These are phyloP conservation scores for Sylvicola fuscatus DNA, from an alignment of 2,888 invertebrate species.

Conservation along the genomic window DNA sequence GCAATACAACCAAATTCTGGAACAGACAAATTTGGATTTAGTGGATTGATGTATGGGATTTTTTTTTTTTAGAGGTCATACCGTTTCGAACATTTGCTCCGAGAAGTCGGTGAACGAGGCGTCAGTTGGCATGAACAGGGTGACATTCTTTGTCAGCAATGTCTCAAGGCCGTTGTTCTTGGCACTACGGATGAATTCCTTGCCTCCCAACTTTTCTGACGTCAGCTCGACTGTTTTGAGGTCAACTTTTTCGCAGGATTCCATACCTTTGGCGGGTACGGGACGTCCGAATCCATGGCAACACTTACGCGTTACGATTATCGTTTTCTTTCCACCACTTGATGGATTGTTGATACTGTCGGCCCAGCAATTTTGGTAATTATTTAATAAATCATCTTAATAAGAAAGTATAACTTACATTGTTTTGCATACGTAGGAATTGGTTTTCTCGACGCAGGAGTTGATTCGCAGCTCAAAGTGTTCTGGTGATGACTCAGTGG, in stretches of 20 bases:
- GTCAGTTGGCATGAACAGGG: slow-evolving; percentile 41
- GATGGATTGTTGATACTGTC: slow-evolving; percentile 24
- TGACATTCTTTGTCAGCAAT: slow-evolving; percentile 31
- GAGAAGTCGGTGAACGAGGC: slow-evolving; percentile 34
- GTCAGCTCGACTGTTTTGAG: slow-evolving; percentile 33
- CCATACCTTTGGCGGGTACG: slow-evolving; percentile 19
- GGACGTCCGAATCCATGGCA: slow-evolving; percentile 40
- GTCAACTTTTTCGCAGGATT: slow-evolving; percentile 32
- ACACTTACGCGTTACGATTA: slow-evolving; percentile 41
- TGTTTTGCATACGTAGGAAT: slow-evolving; percentile 23
- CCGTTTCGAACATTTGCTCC: slow-evolving; percentile 30
- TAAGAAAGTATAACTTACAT: slow-evolving; percentile 17
- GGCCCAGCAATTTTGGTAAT: neutral
- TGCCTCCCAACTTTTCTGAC: slow-evolving; percentile 32
- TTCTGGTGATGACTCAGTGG: slow-evolving; percentile 11
- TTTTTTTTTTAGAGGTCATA: slow-evolving; percentile 15
- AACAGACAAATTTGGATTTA: slow-evolving; percentile 7
- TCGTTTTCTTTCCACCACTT: slow-evolving; percentile 36
- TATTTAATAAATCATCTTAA: neutral
- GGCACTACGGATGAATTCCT: slow-evolving; percentile 34
- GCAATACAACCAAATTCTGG: slow-evolving; percentile 28
- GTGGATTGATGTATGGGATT: neutral
- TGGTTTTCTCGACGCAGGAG: slow-evolving; percentile 23
- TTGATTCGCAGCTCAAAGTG: slow-evolving; percentile 21
- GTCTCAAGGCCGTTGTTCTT: slow-evolving; percentile 29